Evolutionary conservation across 2,888 invertebrate genomes (phyloP), one percentile per base, ranked within the genome.

Genomic region (Mythimna vitellina): DNA sequence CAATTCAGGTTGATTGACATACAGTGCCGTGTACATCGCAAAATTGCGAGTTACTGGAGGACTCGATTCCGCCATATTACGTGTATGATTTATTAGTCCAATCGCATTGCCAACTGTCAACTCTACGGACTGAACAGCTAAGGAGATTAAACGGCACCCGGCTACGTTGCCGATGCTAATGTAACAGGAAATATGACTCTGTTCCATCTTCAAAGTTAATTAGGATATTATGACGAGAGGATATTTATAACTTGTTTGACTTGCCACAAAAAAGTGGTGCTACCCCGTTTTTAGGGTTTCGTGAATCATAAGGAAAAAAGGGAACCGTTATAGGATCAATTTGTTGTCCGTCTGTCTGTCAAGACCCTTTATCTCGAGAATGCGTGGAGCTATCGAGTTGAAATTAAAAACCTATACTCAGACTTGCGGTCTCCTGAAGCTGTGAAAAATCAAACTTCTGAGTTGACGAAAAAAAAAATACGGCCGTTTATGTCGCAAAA

Each of bases 11-110:
- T 84, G 79, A 86, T 79, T 84, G 84, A 84, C 82, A 75, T 61
- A 72, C 66, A 72, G 68, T 65, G 73, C 73, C 65, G 70, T 74
- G 74, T 78, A 76, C 72, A 70, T 71, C 75, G 76, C 62, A 82
- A 80, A 86, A 84, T 83, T 79, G 80, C 76, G 77, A 79, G 77
- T 67, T 73, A 68, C 74, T 74, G 71, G 71, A 73, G 57, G 67
- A 70, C 77, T 82, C 78, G 72, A 78, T 78, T 77, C 76, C 62
- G 78, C 56, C 68, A 82, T 85, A 83, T 83, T 81, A 46, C 17
- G 46, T 20, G 46, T 46, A 89, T 89, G 89, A 89, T 88, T 88
- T 87, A 87, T 87, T 85, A 74, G 73, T 70, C 75, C 78, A 83
- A 85, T 87, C 82, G 66, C 74, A 86, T 86, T 84, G 84, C 73